phyloP scores from a whole-genome alignment of 1,140 invertebrate species.

The Hormaphis cornu region DNA sequence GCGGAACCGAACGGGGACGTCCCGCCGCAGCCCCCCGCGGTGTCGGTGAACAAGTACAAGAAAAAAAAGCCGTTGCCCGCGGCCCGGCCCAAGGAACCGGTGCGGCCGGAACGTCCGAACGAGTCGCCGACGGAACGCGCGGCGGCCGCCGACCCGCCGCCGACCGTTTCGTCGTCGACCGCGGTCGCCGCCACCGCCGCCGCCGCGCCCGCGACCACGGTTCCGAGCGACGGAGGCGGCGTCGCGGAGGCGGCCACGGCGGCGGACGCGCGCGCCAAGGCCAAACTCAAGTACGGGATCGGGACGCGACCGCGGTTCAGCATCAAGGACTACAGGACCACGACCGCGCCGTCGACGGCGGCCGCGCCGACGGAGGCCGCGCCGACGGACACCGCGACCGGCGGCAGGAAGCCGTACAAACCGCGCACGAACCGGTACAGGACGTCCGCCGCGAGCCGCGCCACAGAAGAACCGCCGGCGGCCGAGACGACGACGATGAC shows the following conservation, averaged over 20 bases:
- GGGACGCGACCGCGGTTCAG: constrained; percentile 38
- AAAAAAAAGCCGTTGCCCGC: constrained; percentile 28
- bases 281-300: constrained; percentile 36
- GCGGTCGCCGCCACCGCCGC: not conserved
- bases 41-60: constrained; percentile 15
- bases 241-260: constrained; percentile 6
- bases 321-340: constrained; percentile 45
- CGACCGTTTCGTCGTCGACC: constrained; percentile 26
- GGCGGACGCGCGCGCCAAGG: constrained; percentile 24
- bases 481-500: constrained; percentile 36
- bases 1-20: not conserved
- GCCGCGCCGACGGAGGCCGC: not conserved
- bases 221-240: constrained; percentile 14
- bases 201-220: not conserved
- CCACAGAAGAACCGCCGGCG: constrained; percentile 41
- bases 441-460: constrained; percentile 35
- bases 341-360: not conserved
- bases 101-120: not conserved
- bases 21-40: not conserved
- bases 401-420: constrained; percentile 34
- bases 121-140: not conserved
- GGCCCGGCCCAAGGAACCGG: not conserved
- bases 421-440: constrained; percentile 34
- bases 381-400: constrained; percentile 18
- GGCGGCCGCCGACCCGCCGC: not conserved